Evolutionary conservation across 92 coral and sea anemone species (phyloP).

Genomic region (Anthopleura xanthogrammica): DNA sequence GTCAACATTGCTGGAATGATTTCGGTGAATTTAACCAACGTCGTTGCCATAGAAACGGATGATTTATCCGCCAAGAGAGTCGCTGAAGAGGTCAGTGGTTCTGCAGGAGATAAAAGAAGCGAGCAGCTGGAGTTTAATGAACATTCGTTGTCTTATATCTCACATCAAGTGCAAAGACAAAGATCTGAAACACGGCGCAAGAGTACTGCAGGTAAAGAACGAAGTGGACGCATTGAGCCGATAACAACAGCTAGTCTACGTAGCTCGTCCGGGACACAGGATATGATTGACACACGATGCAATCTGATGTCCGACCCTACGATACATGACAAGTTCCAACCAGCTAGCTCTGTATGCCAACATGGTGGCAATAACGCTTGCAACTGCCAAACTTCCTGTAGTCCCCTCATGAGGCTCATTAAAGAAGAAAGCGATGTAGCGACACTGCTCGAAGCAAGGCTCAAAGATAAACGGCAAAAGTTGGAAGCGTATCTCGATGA

Average conservation of each 20-base stretch:
- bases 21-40: constrained; percentile 1
- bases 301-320: not conserved
- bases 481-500: constrained; percentile 29
- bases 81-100: not conserved
- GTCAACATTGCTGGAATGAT: not conserved
- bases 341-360: not conserved
- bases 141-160: not conserved
- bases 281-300: not conserved
- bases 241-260: not conserved
- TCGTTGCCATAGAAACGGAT: not conserved
- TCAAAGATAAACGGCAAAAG: constrained; percentile 44
- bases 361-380: not conserved
- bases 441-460: constrained; percentile 43
- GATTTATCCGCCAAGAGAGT: not conserved
- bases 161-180: not conserved
- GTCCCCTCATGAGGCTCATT: constrained; percentile 46
- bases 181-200: not conserved
- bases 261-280: not conserved
- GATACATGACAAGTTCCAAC: not conserved
- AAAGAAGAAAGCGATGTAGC: constrained; percentile 51
- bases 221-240: not conserved
- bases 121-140: not conserved
- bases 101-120: not conserved
- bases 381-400: not conserved
- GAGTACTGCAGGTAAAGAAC: not conserved